Conservation (phyloP, 2,888 invertebrate species). For the Philopedon plagiatum region DNA sequence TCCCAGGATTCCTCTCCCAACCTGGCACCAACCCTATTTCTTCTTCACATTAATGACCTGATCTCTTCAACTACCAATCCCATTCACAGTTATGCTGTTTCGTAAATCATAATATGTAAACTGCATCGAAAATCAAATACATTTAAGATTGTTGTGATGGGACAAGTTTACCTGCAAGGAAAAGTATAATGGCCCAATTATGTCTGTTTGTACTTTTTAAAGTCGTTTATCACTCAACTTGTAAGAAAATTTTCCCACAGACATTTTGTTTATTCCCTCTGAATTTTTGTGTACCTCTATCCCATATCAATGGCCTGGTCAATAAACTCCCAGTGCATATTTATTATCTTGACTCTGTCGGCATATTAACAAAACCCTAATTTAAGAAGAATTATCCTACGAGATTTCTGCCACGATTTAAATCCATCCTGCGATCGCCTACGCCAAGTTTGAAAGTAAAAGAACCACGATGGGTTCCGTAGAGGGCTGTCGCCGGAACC, state of each 20-base stretch:
- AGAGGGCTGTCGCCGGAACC: constrained; percentile 12
- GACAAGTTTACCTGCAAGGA: too few species aligned
- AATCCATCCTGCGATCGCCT: constrained; percentile 49
- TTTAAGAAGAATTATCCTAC: constrained; percentile 52
- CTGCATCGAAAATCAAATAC: too few species aligned
- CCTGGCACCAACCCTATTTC: too few species aligned
- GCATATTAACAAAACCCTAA: constrained; percentile 52
- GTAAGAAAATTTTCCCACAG: background rate
- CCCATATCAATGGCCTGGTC: constrained; percentile 50
- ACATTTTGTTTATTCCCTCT: background rate
- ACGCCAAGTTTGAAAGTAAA: constrained; percentile 35
- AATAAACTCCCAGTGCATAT: constrained; percentile 45
- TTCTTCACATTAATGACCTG: too few species aligned
- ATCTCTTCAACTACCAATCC: too few species aligned
- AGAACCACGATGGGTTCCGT: constrained; percentile 32
- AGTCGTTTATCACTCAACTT: too few species aligned
- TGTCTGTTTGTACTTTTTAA: too few species aligned
- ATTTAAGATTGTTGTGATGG: too few species aligned
- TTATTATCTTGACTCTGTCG: constrained; percentile 52
- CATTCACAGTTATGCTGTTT: too few species aligned
- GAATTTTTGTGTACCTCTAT: constrained; percentile 22
- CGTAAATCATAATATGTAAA: too few species aligned
- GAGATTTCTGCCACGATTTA: constrained; percentile 49
- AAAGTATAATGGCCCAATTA: too few species aligned
- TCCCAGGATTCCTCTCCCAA: too few species aligned